These are phyloP conservation scores for Limonius californicus DNA, from an alignment of 1,140 invertebrate genomes.

Conservation along the genomic window DNA sequence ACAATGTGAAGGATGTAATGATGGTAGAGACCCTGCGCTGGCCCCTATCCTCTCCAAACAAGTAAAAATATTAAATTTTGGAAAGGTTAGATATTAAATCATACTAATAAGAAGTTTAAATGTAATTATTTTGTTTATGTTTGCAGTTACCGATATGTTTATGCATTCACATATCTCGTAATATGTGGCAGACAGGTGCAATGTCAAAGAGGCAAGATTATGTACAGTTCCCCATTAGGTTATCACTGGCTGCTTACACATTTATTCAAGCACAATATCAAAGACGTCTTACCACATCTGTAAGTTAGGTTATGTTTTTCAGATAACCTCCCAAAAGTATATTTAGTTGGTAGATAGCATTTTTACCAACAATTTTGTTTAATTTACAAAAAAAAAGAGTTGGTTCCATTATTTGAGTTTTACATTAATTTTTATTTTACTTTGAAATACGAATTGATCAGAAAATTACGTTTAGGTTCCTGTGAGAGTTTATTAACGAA, in stretches of 20 bases:
- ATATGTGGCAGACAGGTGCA: conserved; percentile 74
- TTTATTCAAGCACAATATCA: conserved; percentile 55
- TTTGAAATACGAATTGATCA: too few relatives aligned
- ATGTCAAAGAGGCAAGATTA: conserved; percentile 80
- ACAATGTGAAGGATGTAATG: conserved; percentile 73
- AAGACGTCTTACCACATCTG: conserved; percentile 37
- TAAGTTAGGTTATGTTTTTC: too few relatives aligned
- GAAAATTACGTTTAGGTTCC: too few relatives aligned
- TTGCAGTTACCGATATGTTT: conserved; percentile 71
- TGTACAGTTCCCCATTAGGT: conserved; percentile 79
- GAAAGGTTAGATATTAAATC: conserved; percentile 59
- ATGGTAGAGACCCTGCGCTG: conserved; percentile 47
- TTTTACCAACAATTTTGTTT: too few relatives aligned
- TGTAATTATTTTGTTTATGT: neutral
- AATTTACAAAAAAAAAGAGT: too few relatives aligned
- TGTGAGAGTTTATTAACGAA: too few relatives aligned
- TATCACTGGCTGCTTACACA: conserved; percentile 76
- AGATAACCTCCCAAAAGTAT: too few relatives aligned
- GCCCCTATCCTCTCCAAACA: conserved; percentile 55
- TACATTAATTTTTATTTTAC: too few relatives aligned
- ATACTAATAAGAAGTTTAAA: too few relatives aligned
- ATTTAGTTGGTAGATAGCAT: too few relatives aligned
- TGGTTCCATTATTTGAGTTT: too few relatives aligned
- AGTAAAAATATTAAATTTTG: conserved; percentile 80
- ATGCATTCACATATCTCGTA: conserved; percentile 84